Evolutionary conservation across 2,888 invertebrate species (phyloP), one percentile per base, ranked within the genome.

Genomic region (Falcaria lacertinaria): DNA sequence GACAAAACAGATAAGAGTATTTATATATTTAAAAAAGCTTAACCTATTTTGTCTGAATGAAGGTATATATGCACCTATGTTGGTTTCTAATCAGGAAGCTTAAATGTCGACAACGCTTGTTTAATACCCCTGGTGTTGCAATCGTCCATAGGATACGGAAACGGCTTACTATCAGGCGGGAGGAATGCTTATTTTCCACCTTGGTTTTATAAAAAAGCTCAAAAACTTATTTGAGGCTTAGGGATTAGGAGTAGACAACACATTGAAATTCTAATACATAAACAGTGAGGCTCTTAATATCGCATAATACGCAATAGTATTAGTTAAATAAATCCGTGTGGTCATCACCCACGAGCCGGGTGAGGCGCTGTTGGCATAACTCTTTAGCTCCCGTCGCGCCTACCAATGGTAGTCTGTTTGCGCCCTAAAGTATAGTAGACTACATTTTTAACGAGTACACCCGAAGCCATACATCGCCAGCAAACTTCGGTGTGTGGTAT

Each of bases 381-480:
- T 64, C 64, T 65, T 85, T 83, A 82, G 74, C 76, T 74, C 61
- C 60, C 52, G 52, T 16, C 37, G 37, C 34, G 34, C 42, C 40
- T 39, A 51, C 46, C 59, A 55, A 60, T 64, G 60, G 63, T 65
- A 64, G 64, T 55, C 56, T 74, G 60, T 74, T 75, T 74, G 48
- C 70, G 65, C 64, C 66, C 69, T 66, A 74, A 77, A 80, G 81
- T 84, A 78, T 84, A 80, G 86, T 84, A 88, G 87, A 83, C 76
- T 74, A 80, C 69, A 78, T 79, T 84, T 83, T 81, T 84, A 86
- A 85, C 88, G 73, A 77, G 80, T 69, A 82, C 77, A 80, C 80
- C 79, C 63, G 67, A 69, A 74, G 65, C 69, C 54, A 71, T 71
- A 74, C 76, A 71, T 64, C 66, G 51, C 55, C 60, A 57, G 48